Percentiles rank a stretch among this genome's conserved stretches.
Evolutionary conservation across 2,888 invertebrate genomes (phyloP).

Genomic region (Cactoblastis cactorum): DNA sequence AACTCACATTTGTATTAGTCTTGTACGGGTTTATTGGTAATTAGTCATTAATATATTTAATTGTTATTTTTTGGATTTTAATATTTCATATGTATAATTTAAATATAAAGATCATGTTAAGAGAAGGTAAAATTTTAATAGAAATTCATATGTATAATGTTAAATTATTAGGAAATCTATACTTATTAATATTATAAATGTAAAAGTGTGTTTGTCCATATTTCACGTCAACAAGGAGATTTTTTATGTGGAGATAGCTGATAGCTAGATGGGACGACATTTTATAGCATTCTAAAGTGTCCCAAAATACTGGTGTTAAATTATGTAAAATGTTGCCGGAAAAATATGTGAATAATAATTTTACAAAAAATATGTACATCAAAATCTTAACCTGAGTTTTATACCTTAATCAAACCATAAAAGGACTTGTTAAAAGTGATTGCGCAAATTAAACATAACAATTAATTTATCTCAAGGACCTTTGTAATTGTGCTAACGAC

Average conservation of each 20-base stretch:
- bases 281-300: too few relatives aligned
- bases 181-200: too few relatives aligned
- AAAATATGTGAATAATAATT: neutral
- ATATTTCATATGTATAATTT: too few relatives aligned
- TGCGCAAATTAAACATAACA: conserved; percentile 18
- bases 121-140: too few relatives aligned
- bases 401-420: conserved; percentile 1
- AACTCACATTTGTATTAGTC: conserved; percentile 13
- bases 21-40: neutral
- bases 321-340: neutral
- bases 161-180: too few relatives aligned
- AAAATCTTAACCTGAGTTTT: neutral
- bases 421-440: neutral
- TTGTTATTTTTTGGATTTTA: neutral
- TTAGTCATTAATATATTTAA: neutral
- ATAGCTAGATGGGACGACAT: too few relatives aligned
- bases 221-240: too few relatives aligned
- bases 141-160: too few relatives aligned
- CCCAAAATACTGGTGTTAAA: too few relatives aligned
- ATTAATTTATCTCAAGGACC: conserved; percentile 21
- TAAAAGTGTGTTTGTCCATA: too few relatives aligned
- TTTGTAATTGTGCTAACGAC: conserved; percentile 12
- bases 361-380: neutral
- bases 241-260: too few relatives aligned
- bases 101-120: too few relatives aligned